Evolutionary conservation across 2,113 vertebrate genomes (phyloP).

Genomic region (Brevimyrus niger): DNA sequence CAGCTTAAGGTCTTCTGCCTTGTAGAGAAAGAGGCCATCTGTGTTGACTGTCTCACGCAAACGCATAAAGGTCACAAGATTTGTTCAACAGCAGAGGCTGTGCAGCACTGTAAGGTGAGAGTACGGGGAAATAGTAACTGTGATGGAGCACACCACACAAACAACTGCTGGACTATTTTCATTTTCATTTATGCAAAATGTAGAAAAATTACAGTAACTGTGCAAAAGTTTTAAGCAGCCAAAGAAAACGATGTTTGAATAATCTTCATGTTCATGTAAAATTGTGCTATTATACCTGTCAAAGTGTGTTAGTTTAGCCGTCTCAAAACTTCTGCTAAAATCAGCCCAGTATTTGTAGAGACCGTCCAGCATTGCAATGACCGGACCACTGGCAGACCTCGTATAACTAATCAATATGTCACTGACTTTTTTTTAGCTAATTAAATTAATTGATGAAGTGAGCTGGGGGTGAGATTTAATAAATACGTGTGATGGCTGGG

Average conservation of each 20-base stretch:
- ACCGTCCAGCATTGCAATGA: background rate
- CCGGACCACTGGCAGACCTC: background rate
- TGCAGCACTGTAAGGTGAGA: background rate
- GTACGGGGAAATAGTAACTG: background rate
- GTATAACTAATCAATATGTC: too few species aligned
- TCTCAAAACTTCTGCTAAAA: background rate
- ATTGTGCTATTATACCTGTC: background rate
- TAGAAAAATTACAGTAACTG: background rate
- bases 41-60: slow-evolving; percentile 3
- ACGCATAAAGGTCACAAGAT: slow-evolving; percentile 2
- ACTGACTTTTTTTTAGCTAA: background rate
- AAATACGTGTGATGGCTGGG: too few species aligned
- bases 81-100: background rate
- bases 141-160: background rate
- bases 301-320: background rate
- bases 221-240: background rate
- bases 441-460: background rate
- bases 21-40: background rate
- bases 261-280: background rate
- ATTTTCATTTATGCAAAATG: background rate
- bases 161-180: background rate
- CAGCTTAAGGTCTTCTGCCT: slow-evolving; percentile 27
- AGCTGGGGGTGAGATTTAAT: background rate
- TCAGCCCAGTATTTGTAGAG: background rate
- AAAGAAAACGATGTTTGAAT: background rate